Evolutionary conservation across 2,113 vertebrate genomes (phyloP), one percentile per base, ranked within the genome.

Genomic region (Chroicocephalus ridibundus): DNA sequence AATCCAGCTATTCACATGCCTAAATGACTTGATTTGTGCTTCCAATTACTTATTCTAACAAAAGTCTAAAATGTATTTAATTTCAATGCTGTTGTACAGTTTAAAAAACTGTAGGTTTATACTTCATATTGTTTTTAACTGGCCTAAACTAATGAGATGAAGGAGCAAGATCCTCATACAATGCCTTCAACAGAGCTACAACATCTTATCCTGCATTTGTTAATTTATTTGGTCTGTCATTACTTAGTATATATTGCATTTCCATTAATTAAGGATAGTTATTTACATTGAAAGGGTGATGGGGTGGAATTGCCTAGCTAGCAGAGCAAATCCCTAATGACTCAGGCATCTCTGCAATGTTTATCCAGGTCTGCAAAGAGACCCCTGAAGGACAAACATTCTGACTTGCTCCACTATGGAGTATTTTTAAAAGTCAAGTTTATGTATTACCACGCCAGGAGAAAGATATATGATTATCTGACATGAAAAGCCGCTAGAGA

Each of bases 241-340:
- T 90, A 75, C 38, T 91, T 91, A 80, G 62, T 94, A 77, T 82
- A 94, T 87, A 80, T 82, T 89, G 75, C 91, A 83, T 97, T 96
- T 96, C 82, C 84, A 94, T 93, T 97, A 94, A 97, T 93, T 95
- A 94, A 81, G 68, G 54, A 55, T 24, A 76, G 79, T 85, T 97
- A 87, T 80, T 93, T 96, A 88, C 71, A 83, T 18, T 85, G 75
- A 91, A 94, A 70, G 64, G 82, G 87, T 80, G 89, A 91, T 78
- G 71, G 71, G 55, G 87, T 90, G 55, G 71, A 96, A 97, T 93
- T 97, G 96, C 89, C 84, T 85, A 38, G 89, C 87, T 81, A 85
- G 89, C 78, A 86, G 58, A 87, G 82, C 55, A 82, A 95, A 94
- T 82, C 93, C 87, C 91, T 95, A 36, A 66, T 85, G 95, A 52